These are phyloP conservation scores for Folsomia candida DNA, from an alignment of 2,888 invertebrate species.

Conservation along the genomic window DNA sequence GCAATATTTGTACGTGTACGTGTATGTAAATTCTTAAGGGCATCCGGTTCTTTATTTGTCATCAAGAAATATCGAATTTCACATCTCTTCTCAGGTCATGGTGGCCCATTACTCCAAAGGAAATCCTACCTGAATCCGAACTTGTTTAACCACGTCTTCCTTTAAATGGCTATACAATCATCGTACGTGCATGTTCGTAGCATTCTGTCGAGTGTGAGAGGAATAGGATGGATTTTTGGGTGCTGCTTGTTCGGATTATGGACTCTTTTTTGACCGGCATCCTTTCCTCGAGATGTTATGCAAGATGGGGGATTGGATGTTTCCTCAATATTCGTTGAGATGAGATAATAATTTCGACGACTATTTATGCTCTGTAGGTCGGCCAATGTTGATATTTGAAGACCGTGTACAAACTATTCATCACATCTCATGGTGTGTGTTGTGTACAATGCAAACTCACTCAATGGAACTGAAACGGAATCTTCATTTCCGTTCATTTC, in stretches of 20 bases:
- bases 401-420: slow-evolving; percentile 6
- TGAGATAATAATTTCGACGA: neutral
- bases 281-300: neutral
- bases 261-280: neutral
- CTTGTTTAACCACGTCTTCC: neutral
- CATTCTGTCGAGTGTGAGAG: neutral
- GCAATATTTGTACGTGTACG: neutral
- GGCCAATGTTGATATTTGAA: neutral
- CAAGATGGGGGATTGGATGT: neutral
- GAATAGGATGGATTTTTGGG: neutral
- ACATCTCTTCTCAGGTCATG: neutral
- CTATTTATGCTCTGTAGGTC: neutral
- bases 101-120: neutral
- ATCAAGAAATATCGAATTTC: slow-evolving; percentile 4
- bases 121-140: slow-evolving; percentile 13
- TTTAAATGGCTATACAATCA: neutral
- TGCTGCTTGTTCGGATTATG: neutral
- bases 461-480: slow-evolving; percentile 20
- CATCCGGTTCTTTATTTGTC: slow-evolving; percentile 21
- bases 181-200: neutral
- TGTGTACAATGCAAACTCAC: slow-evolving; percentile 2
- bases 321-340: neutral
- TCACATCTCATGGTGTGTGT: neutral
- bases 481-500: slow-evolving; percentile 17
- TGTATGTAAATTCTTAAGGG: slow-evolving; percentile 6